Percentiles rank a stretch among this genome's conserved stretches.
Conservation (phyloP, 2,797 vertebrate genomes). For the Rhabdomys pumilio region DNA sequence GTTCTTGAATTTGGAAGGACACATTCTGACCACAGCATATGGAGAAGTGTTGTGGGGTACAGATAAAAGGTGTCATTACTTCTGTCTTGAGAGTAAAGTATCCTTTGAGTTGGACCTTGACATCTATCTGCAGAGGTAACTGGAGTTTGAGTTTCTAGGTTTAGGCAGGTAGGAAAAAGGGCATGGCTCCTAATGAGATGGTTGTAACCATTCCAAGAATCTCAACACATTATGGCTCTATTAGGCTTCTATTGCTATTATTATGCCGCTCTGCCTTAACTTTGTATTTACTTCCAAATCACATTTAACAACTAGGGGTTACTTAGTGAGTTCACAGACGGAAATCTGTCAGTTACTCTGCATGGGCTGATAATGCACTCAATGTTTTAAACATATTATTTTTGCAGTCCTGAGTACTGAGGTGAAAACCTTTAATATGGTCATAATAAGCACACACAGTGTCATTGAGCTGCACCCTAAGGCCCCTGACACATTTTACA, state of each 20-base stretch:
- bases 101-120: not conserved
- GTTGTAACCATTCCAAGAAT: not conserved
- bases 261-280: not conserved
- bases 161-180: not conserved
- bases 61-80: not conserved
- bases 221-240: not conserved
- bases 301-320: not conserved
- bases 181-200: not conserved
- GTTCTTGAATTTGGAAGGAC: not conserved
- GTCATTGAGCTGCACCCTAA: not conserved
- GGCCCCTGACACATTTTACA: not conserved
- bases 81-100: not conserved
- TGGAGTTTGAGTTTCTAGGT: conserved; percentile 15
- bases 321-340: not conserved
- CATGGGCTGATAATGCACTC: not conserved
- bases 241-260: not conserved
- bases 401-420: not conserved
- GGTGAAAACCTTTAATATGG: too few relatives aligned
- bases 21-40: not conserved
- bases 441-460: not conserved
- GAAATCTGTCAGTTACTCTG: not conserved
- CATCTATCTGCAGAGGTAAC: not conserved
- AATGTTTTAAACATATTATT: not conserved
- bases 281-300: not conserved
- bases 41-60: not conserved